Percentiles rank a stretch among this genome's conserved stretches.
These are phyloP conservation scores for Anas flavirostris DNA, from an alignment of 2,797 vertebrate genomes.

Conservation along the genomic window DNA sequence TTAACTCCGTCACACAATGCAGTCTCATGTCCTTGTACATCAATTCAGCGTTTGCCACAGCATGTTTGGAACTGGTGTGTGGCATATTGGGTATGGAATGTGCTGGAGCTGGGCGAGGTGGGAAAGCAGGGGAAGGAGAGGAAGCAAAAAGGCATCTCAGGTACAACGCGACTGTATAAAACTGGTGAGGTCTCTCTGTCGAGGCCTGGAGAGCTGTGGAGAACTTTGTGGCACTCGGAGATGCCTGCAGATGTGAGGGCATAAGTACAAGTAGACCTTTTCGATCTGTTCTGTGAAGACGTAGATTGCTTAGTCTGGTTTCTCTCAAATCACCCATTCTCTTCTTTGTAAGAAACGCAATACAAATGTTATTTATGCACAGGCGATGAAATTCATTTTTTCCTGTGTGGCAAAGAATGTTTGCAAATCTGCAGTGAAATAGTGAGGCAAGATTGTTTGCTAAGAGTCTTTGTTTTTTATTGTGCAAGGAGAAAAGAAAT, in stretches of 20 bases:
- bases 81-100: fast-evolving
- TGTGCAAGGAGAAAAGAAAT: not conserved
- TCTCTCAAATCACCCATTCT: not conserved
- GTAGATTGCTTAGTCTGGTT: not conserved
- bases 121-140: not conserved
- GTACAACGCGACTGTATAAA: fast-evolving
- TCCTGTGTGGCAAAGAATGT: not conserved
- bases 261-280: no score
- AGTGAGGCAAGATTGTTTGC: not conserved
- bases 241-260: no score
- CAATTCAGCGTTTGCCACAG: not conserved
- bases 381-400: not conserved
- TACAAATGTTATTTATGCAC: not conserved
- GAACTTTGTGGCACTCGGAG: not conserved
- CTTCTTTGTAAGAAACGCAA: not conserved
- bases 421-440: not conserved
- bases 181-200: fast-evolving
- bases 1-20: fast-evolving
- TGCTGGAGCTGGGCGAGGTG: not conserved
- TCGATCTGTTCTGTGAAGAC: not conserved
- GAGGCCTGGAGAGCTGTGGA: fast-evolving
- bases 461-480: not conserved
- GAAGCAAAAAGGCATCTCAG: not conserved
- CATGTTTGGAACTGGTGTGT: fast-evolving
- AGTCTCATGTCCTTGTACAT: not conserved